Evolutionary conservation across 1,140 invertebrate genomes (phyloP).

Genomic region (Drosophila ogumai): DNA sequence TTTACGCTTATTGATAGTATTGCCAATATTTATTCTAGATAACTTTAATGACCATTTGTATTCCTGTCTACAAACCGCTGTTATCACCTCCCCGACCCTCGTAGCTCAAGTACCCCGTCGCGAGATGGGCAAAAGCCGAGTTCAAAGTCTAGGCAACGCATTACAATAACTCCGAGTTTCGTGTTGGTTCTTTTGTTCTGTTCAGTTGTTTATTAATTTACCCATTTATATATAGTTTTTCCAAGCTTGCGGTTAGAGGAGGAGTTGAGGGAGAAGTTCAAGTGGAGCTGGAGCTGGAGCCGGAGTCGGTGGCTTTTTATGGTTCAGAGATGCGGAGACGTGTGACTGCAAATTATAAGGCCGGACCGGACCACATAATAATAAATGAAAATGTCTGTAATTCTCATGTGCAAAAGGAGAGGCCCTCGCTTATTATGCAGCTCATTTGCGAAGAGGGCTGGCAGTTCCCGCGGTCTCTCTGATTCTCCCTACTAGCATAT

Average conservation of each 20-base stretch:
- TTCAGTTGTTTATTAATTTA: constrained; percentile 60
- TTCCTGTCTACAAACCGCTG: constrained; percentile 1
- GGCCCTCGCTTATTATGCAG: constrained; percentile 74
- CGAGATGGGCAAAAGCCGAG: constrained; percentile 19
- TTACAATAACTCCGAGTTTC: constrained; percentile 41
- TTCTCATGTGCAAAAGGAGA: constrained; percentile 68
- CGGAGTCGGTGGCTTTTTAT: constrained; percentile 60
- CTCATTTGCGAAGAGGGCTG: constrained; percentile 60
- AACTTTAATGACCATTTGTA: constrained; percentile 21
- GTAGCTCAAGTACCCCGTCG: constrained; percentile 2
- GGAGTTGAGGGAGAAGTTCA: neutral
- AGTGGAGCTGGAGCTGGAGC: constrained; percentile 2
- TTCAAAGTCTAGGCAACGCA: constrained; percentile 27
- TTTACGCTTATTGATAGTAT: neutral
- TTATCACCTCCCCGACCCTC: constrained; percentile 3
- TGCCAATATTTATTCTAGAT: constrained; percentile 12
- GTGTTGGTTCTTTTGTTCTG: constrained; percentile 46
- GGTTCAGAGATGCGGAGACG: constrained; percentile 47
- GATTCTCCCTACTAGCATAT: neutral
- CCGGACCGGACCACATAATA: constrained; percentile 72
- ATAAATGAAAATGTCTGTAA: constrained; percentile 82
- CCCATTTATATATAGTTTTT: constrained; percentile 38
- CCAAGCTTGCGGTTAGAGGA: constrained; percentile 49
- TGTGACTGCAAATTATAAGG: constrained; percentile 76
- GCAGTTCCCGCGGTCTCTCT: constrained; percentile 35